phyloP scores from a whole-genome alignment of 2,888 invertebrate genomes.

The Deroplatys truncata region DNA sequence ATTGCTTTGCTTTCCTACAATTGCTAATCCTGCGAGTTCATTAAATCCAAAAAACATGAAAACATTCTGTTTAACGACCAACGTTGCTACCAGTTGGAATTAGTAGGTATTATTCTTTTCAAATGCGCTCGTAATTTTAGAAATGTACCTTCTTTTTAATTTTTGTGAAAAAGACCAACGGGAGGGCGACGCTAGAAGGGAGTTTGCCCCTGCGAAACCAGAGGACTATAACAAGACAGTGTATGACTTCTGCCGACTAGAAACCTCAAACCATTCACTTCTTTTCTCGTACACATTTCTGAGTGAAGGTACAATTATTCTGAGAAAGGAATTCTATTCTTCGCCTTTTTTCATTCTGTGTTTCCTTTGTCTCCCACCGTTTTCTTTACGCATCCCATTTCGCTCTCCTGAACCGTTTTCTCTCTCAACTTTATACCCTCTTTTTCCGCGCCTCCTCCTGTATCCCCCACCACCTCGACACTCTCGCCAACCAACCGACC shows the following conservation, averaged over 20 bases:
- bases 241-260: neutral
- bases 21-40: no score
- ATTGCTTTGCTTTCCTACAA: no score
- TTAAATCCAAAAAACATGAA: no score
- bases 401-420: neutral
- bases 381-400: constrained; percentile 2
- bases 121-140: no score
- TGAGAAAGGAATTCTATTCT: neutral
- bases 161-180: no score
- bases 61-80: no score
- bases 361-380: neutral
- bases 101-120: no score
- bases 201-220: no score
- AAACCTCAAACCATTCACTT: neutral
- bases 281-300: neutral
- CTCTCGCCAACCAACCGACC: neutral
- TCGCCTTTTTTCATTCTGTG: neutral
- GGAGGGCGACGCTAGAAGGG: no score
- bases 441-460: neutral
- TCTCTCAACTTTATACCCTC: neutral
- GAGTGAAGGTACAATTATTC: neutral
- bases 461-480: neutral
- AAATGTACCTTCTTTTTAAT: no score
- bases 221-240: neutral
- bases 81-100: no score